Evolutionary conservation across 2,113 vertebrate genomes (phyloP).

Genomic region (Buteo buteo): DNA sequence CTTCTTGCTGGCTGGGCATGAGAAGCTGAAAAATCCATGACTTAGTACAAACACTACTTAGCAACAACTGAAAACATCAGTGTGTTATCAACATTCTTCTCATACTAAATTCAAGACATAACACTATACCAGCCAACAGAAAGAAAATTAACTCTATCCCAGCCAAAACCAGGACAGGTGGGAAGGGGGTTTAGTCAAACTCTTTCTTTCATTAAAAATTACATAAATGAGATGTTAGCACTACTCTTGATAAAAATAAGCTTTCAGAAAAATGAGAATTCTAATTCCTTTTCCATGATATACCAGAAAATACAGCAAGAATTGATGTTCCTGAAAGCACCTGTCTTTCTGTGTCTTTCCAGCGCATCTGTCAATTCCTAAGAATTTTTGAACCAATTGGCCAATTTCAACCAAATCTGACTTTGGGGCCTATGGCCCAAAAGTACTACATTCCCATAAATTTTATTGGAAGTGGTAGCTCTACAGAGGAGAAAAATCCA

Average conservation of each 20-base stretch:
- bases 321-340: neutral
- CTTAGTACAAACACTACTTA: too few relatives aligned
- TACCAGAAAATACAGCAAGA: neutral
- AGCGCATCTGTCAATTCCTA: rapidly evolving
- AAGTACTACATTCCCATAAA: neutral
- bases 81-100: too few relatives aligned
- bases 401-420: neutral
- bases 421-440: neutral
- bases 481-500: neutral
- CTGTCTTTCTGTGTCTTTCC: neutral
- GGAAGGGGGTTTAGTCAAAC: neutral
- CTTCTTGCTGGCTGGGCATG: too few relatives aligned
- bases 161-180: too few relatives aligned
- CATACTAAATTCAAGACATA: too few relatives aligned
- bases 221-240: neutral
- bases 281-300: neutral
- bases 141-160: too few relatives aligned
- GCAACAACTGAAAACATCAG: too few relatives aligned
- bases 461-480: neutral
- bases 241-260: neutral
- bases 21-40: too few relatives aligned
- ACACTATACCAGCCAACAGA: too few relatives aligned
- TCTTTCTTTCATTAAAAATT: neutral
- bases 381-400: neutral
- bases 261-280: neutral